These are phyloP conservation scores for Zeuzera pyrina DNA, from an alignment of 2,888 invertebrate species.

Conservation along the genomic window DNA sequence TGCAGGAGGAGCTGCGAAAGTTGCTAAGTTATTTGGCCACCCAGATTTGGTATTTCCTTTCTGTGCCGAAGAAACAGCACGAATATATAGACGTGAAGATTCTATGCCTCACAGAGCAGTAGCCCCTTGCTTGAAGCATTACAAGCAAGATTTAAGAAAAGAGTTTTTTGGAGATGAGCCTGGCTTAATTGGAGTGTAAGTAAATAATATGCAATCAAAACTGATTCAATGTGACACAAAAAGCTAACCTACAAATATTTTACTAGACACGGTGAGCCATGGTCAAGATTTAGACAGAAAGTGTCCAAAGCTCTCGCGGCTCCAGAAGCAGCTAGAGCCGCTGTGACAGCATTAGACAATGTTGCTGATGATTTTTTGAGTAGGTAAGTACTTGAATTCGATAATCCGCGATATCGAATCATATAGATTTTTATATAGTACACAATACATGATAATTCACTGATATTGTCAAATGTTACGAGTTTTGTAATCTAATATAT, in stretches of 20 bases:
- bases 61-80: slow-evolving; percentile 80
- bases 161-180: slow-evolving; percentile 81
- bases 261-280: slow-evolving; percentile 86
- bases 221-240: not conserved
- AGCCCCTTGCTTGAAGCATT: slow-evolving; percentile 81
- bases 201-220: slow-evolving; percentile 16
- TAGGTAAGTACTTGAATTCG: slow-evolving; percentile 56
- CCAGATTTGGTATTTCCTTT: slow-evolving; percentile 83
- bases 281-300: slow-evolving; percentile 88
- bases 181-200: slow-evolving; percentile 84
- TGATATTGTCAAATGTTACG: no score
- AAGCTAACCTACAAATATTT: slow-evolving; percentile 5
- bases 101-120: slow-evolving; percentile 80
- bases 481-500: no score
- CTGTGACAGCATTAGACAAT: slow-evolving; percentile 80
- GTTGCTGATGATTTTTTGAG: slow-evolving; percentile 84
- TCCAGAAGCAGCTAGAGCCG: slow-evolving; percentile 84
- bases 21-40: slow-evolving; percentile 82
- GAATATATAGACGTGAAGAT: slow-evolving; percentile 80
- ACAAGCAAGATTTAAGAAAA: slow-evolving; percentile 77
- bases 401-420: no score
- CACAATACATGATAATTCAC: no score
- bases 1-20: slow-evolving; percentile 71
- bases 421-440: no score
- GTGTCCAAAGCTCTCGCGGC: slow-evolving; percentile 88